A percentile compares a stretch with the other conserved stretches of the same genome.
These are phyloP conservation scores for Hirtodrosophila histrioides DNA, from an alignment of 2,888 invertebrate genomes.

Conservation along the genomic window DNA sequence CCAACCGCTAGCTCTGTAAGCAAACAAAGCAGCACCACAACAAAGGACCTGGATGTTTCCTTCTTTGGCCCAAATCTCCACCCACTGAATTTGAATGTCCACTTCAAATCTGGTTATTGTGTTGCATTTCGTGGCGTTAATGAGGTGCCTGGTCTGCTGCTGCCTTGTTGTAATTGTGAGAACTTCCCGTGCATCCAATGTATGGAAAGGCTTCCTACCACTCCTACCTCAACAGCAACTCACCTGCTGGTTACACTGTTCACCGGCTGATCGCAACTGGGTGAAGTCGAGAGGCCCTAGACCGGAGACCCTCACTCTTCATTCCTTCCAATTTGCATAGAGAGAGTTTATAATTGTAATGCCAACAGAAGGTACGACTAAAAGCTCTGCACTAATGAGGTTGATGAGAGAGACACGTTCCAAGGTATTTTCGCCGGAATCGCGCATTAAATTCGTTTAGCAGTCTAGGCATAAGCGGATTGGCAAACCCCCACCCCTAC, in stretches of 20 bases:
- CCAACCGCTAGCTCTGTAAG: constrained; percentile 3
- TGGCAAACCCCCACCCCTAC: neutral
- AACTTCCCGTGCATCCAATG: too few species aligned
- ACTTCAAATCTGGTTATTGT: constrained; percentile 67
- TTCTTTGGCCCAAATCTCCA: constrained; percentile 3
- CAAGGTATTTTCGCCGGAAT: neutral
- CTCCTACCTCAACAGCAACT: too few species aligned
- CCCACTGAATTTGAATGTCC: constrained; percentile 40
- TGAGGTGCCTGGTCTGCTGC: constrained; percentile 52
- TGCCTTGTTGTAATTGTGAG: neutral
- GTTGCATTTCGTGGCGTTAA: constrained; percentile 63
- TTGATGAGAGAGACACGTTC: neutral
- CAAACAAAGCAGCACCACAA: constrained; percentile 47
- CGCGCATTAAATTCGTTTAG: constrained; percentile 12
- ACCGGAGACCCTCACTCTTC: too few species aligned
- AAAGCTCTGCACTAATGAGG: constrained; percentile 16
- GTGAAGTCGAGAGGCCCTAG: too few species aligned
- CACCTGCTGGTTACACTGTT: too few species aligned
- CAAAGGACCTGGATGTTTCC: constrained; percentile 33
- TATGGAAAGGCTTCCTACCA: too few species aligned
- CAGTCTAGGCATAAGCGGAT: neutral
- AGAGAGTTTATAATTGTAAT: neutral
- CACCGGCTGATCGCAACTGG: too few species aligned
- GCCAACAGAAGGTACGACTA: constrained; percentile 5
- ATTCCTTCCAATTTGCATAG: constrained; percentile 2